Conservation (phyloP, 2,113 vertebrate species). For the Plotosus lineatus region DNA sequence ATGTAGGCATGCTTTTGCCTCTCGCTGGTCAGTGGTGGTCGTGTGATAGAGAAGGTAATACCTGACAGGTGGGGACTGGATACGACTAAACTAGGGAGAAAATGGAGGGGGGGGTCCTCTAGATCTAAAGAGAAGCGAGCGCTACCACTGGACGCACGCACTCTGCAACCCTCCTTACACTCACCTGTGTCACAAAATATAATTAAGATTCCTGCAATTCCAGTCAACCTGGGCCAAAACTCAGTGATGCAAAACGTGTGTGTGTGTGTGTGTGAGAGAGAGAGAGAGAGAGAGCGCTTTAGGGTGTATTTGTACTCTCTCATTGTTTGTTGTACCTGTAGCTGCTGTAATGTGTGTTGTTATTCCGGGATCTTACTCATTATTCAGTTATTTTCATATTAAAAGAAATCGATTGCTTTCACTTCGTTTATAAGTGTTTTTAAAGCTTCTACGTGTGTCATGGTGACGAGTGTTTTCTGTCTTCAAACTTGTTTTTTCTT, state of each 20-base stretch:
- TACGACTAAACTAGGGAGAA: too few species aligned
- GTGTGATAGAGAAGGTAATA: too few species aligned
- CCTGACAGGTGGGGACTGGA: too few species aligned
- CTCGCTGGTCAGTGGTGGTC: too few species aligned
- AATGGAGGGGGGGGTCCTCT: slow-evolving; percentile 50
- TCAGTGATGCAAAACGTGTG: slow-evolving; percentile 46
- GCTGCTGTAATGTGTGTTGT: background rate
- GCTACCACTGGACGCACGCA: slow-evolving; percentile 50
- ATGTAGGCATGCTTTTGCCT: too few species aligned
- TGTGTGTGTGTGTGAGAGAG: background rate
- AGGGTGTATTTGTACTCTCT: background rate
- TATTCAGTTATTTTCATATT: background rate
- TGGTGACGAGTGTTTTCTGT: background rate
- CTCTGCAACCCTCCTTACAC: slow-evolving; percentile 51
- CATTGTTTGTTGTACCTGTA: slow-evolving; percentile 7
- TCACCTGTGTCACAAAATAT: slow-evolving; percentile 66
- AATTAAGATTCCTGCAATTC: slow-evolving; percentile 77
- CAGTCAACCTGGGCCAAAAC: slow-evolving; percentile 67
- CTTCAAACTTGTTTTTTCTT: background rate
- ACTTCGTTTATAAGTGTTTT: background rate
- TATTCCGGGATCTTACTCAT: background rate
- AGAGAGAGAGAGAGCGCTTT: background rate
- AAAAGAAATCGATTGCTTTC: background rate
- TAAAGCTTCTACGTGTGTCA: background rate
- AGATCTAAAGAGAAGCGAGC: slow-evolving; percentile 15